Evolutionary conservation across 2,113 vertebrate genomes (phyloP).

Genomic region (Nematolebias whitei): DNA sequence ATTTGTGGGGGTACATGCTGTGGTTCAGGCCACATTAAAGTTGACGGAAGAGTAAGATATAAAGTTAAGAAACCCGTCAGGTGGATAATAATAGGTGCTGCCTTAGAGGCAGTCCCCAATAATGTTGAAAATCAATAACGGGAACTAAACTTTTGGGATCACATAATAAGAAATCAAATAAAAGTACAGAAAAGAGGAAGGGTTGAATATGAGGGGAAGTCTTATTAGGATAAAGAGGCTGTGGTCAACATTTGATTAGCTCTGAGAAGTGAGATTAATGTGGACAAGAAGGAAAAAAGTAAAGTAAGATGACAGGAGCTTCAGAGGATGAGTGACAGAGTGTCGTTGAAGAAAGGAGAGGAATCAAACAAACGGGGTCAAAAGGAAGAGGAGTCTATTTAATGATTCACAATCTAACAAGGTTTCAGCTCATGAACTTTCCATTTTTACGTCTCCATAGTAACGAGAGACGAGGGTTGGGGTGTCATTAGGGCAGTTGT

Average conservation of each 20-base stretch:
- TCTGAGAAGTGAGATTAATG: background rate
- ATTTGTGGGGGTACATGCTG: too few species aligned
- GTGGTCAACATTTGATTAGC: background rate
- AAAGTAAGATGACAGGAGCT: background rate
- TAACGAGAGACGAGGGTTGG: background rate
- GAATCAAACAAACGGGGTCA: background rate
- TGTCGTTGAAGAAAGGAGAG: background rate
- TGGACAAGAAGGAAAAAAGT: background rate
- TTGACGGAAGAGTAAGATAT: too few species aligned
- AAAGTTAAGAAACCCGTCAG: too few species aligned
- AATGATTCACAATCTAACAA: constrained; percentile 10
- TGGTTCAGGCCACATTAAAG: too few species aligned
- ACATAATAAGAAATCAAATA: background rate
- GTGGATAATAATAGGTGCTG: too few species aligned
- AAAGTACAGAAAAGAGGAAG: too few species aligned
- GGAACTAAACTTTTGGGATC: background rate
- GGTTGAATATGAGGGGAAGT: background rate
- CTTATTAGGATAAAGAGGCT: background rate
- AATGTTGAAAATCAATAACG: background rate
- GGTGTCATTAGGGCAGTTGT: constrained; percentile 9
- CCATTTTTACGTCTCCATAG: constrained; percentile 1
- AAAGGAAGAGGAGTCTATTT: background rate
- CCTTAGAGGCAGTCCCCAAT: too few species aligned
- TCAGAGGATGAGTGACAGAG: background rate
- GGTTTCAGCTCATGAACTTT: constrained; percentile 18